Conservation (phyloP, 2,888 invertebrate species). For the Biston betularia region DNA sequence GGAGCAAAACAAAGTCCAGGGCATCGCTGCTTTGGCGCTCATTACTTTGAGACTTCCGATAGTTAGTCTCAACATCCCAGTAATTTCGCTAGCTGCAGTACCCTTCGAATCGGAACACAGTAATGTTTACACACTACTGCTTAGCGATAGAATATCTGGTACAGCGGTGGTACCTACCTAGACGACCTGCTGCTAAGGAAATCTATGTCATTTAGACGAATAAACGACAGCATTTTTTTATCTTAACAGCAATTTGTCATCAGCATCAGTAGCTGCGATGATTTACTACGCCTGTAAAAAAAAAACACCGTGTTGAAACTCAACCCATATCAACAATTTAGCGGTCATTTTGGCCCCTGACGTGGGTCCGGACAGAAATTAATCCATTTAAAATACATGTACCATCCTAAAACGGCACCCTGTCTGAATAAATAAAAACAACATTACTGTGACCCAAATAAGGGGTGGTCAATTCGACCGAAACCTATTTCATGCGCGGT, state of each 20-base stretch:
- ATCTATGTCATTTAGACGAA: too few relatives aligned
- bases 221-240: neutral
- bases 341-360: conserved; percentile 61
- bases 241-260: conserved; percentile 26
- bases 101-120: too few relatives aligned
- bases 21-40: too few relatives aligned
- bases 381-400: conserved; percentile 71
- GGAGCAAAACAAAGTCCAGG: too few relatives aligned
- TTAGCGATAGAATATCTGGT: too few relatives aligned
- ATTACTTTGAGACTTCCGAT: too few relatives aligned
- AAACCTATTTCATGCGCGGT: conserved; percentile 30
- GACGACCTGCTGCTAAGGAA: too few relatives aligned
- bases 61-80: too few relatives aligned
- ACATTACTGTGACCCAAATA: conserved; percentile 50
- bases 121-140: too few relatives aligned
- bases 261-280: conserved; percentile 4
- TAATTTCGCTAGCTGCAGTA: too few relatives aligned
- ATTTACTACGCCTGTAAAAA: neutral
- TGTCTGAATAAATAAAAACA: conserved; percentile 62
- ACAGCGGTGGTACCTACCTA: too few relatives aligned
- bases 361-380: conserved; percentile 66
- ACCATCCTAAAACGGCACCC: conserved; percentile 53
- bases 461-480: conserved; percentile 46
- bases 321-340: conserved; percentile 59
- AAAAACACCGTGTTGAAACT: conserved; percentile 37